Conservation (phyloP, 2,113 vertebrate genomes). For the Calyptommatus sinebrachiatus region DNA sequence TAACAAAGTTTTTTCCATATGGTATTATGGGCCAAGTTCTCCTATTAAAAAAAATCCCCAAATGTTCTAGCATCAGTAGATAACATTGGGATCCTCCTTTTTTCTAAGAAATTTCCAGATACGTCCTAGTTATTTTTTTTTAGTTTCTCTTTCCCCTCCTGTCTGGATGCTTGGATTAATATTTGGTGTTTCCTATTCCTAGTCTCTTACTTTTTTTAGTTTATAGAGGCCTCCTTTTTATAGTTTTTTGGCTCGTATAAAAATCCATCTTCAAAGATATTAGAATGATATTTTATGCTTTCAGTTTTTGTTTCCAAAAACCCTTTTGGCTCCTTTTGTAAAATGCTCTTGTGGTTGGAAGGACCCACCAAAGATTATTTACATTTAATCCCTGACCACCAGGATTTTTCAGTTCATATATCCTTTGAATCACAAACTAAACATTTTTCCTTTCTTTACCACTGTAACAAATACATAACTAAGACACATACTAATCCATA, state of each 20-base stretch:
- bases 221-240: background rate
- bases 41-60: background rate
- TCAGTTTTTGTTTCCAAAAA: background rate
- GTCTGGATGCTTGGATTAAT: slow-evolving; percentile 15
- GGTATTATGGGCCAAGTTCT: background rate
- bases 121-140: background rate
- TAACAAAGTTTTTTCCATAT: background rate
- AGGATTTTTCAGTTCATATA: slow-evolving; percentile 1
- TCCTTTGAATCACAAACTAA: background rate
- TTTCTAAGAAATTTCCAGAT: background rate
- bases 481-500: background rate
- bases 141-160: slow-evolving; percentile 11
- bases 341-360: slow-evolving; percentile 15
- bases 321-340: background rate
- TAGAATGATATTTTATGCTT: background rate
- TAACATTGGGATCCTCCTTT: fast-evolving
- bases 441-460: background rate
- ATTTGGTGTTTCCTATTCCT: background rate
- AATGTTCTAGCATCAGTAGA: background rate
- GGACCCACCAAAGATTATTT: slow-evolving; percentile 9
- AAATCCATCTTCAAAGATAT: background rate
- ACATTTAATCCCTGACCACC: background rate
- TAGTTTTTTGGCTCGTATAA: background rate
- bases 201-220: background rate
- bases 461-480: background rate